Conservation (phyloP, 1,140 invertebrate species). For the Ericerus pela region DNA sequence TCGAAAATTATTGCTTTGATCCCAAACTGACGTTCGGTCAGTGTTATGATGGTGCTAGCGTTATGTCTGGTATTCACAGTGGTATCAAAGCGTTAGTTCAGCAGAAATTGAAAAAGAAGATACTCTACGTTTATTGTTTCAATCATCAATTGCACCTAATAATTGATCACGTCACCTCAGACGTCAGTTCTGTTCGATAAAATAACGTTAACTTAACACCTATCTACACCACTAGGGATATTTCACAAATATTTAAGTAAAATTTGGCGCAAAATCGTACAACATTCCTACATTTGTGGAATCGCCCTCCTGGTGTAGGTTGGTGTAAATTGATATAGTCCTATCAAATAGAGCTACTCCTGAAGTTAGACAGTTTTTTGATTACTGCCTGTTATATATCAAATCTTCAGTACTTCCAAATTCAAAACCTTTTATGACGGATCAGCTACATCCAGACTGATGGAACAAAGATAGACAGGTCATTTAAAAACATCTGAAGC, state of each 20-base stretch:
- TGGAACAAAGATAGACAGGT: too few relatives aligned
- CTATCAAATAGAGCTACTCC: too few relatives aligned
- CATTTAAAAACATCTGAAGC: too few relatives aligned
- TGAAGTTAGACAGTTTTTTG: not conserved
- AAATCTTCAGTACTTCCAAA: not conserved
- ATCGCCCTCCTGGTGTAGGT: too few relatives aligned
- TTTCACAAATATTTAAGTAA: too few relatives aligned
- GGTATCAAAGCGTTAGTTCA: not conserved
- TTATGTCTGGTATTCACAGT: not conserved
- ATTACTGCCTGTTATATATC: not conserved
- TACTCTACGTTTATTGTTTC: not conserved
- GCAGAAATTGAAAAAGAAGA: too few relatives aligned
- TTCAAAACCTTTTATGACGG: not conserved
- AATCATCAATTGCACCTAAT: not conserved
- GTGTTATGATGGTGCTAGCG: constrained; percentile 4
- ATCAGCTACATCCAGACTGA: not conserved
- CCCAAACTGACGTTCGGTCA: not conserved
- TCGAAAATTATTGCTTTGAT: not conserved
- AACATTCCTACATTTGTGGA: too few relatives aligned
- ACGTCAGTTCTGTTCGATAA: too few relatives aligned
- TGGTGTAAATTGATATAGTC: too few relatives aligned
- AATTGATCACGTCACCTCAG: not conserved
- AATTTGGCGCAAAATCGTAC: too few relatives aligned
- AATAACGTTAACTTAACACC: too few relatives aligned
- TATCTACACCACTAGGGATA: too few relatives aligned